These are phyloP conservation scores for Catostylus mosaicus DNA, from an alignment of 30 jellyfish, hydroid and myxozoan species.

Conservation along the genomic window DNA sequence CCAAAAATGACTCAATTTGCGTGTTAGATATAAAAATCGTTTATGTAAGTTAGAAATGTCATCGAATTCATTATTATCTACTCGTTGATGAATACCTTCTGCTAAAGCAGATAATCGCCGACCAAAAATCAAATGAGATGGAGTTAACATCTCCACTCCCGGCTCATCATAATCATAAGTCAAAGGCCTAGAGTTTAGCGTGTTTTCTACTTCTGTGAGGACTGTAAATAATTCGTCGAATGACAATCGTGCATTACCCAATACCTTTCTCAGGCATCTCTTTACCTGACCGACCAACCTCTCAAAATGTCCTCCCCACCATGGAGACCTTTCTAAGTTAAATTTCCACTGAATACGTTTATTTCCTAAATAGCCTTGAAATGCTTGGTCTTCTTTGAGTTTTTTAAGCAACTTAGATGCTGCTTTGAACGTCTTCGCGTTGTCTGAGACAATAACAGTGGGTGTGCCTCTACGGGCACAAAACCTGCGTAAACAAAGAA, in stretches of 20 bases:
- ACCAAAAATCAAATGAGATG: constrained; percentile 44
- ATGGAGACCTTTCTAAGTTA: constrained; percentile 23
- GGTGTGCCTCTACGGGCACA: constrained; percentile 44
- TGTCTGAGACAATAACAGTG: constrained; percentile 19
- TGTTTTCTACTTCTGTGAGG: no score
- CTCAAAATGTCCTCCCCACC: constrained; percentile 48
- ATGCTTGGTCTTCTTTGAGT: neutral
- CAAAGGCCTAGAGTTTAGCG: constrained; percentile 42
- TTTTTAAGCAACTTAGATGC: neutral
- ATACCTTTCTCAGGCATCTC: constrained; percentile 37
- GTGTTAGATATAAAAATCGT: no score
- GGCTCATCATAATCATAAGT: constrained; percentile 41
- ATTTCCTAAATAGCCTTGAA: neutral
- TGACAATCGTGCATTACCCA: no score
- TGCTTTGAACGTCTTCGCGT: constrained; percentile 57
- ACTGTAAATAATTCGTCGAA: constrained; percentile 42
- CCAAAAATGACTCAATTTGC: no score
- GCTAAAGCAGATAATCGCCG: constrained; percentile 6
- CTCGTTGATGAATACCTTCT: no score
- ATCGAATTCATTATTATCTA: no score
- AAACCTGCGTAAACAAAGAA: constrained; percentile 37
- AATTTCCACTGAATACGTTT: constrained; percentile 31
- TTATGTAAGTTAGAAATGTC: no score
- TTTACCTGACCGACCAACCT: constrained; percentile 38
- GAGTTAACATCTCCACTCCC: constrained; percentile 40